Evolutionary conservation across 2,888 invertebrate genomes (phyloP).

Genomic region (Lasioglossum malachurum): DNA sequence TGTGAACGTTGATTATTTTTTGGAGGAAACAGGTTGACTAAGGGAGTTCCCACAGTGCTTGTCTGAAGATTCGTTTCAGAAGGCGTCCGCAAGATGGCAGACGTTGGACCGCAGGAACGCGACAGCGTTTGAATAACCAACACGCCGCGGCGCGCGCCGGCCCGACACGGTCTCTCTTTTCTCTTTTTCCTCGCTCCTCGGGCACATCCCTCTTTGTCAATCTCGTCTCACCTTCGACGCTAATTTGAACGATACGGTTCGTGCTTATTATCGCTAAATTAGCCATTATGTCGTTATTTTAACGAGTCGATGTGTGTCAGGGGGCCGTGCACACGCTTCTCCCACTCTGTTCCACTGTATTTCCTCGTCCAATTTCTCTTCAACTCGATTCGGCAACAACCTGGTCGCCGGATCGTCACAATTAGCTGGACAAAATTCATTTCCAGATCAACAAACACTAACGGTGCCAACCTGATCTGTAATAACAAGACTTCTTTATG

Average conservation of each 20-base stretch:
- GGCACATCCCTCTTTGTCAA: constrained; percentile 42
- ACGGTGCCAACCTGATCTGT: too few species aligned
- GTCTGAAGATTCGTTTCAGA: constrained; percentile 13
- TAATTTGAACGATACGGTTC: constrained; percentile 84
- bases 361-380: constrained; percentile 61
- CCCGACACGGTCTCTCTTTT: constrained; percentile 27
- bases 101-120: constrained; percentile 32
- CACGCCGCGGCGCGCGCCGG: constrained; percentile 14
- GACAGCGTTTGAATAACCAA: constrained; percentile 6
- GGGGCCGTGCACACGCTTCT: constrained; percentile 75
- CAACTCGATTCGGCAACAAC: constrained; percentile 23
- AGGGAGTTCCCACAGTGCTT: not conserved
- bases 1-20: not conserved
- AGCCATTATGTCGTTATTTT: constrained; percentile 85
- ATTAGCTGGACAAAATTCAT: not conserved
- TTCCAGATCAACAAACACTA: not conserved
- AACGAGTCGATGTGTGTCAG: constrained; percentile 85
- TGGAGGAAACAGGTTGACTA: not conserved
- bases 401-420: constrained; percentile 13
- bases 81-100: constrained; percentile 53
- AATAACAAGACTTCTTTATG: too few species aligned
- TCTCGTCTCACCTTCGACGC: constrained; percentile 84
- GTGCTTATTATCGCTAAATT: constrained; percentile 85
- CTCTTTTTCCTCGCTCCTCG: constrained; percentile 48
- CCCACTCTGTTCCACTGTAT: constrained; percentile 58